phyloP scores from a whole-genome alignment of 2,888 invertebrate species.

The Amiota mariae region DNA sequence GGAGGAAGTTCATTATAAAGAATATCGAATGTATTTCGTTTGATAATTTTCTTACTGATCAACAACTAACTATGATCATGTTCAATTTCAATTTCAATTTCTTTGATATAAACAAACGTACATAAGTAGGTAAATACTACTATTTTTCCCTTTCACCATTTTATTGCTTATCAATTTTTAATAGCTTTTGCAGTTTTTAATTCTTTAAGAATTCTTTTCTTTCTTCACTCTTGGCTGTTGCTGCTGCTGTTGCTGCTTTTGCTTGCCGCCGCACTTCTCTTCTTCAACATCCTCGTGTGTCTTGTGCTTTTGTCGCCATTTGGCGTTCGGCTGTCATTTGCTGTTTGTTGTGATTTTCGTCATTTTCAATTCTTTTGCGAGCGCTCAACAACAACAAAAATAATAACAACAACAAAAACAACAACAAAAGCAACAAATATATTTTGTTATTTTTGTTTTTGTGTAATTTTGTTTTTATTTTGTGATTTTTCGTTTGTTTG shows the following conservation, averaged over 20 bases:
- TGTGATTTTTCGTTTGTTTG: constrained; percentile 39
- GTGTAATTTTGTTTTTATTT: constrained; percentile 50
- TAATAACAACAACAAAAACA: constrained; percentile 33
- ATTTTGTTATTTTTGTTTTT: constrained; percentile 11
- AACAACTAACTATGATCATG: no score
- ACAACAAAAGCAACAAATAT: constrained; percentile 36
- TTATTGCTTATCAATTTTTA: no score
- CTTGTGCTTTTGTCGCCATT: background rate
- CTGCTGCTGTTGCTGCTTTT: background rate
- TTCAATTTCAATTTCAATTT: no score
- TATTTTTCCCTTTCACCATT: no score
- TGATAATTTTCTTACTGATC: no score
- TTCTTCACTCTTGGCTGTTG: no score
- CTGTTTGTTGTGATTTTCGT: constrained; percentile 30
- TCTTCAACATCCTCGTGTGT: background rate
- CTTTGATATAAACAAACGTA: no score
- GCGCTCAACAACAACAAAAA: constrained; percentile 22
- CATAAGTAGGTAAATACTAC: no score
- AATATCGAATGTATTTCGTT: no score
- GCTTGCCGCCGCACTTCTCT: background rate
- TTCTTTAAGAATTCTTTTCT: no score
- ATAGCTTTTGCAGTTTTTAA: no score
- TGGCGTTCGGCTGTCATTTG: constrained; percentile 2
- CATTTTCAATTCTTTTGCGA: constrained; percentile 34
- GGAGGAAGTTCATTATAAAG: no score